phyloP scores from a whole-genome alignment of 2,797 vertebrate genomes.

The Pipistrellus pygmaeus region DNA sequence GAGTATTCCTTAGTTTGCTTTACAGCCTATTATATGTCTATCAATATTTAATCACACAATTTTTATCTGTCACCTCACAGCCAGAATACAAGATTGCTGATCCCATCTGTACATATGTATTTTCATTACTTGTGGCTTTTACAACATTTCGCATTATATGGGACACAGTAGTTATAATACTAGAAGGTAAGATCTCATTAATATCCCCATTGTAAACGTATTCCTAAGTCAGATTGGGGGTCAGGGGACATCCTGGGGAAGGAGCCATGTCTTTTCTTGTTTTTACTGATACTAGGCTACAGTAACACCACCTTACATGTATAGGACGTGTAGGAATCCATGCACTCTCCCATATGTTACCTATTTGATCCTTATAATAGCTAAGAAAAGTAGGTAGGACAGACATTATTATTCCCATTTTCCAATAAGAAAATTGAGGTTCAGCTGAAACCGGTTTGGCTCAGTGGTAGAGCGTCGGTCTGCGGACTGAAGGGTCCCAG shows the following conservation, averaged over 20 bases:
- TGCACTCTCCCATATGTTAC: neutral
- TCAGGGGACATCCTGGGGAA: neutral
- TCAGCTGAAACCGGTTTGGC: too few relatives aligned
- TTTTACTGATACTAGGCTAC: neutral
- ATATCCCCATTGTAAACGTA: neutral
- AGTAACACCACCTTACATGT: neutral
- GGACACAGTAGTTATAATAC: conserved; percentile 95
- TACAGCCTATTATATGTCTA: neutral
- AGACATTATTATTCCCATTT: neutral
- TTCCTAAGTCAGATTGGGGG: neutral
- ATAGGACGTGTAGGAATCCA: neutral
- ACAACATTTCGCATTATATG: conserved; percentile 96
- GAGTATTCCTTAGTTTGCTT: neutral
- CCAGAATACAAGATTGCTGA: conserved; percentile 98
- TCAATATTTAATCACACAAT: conserved; percentile 43
- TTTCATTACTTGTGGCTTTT: conserved; percentile 96
- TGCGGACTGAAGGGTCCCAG: too few relatives aligned
- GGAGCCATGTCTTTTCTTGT: neutral
- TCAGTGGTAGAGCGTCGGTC: too few relatives aligned
- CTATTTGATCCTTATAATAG: neutral
- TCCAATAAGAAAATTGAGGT: neutral
- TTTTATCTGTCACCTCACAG: conserved; percentile 87
- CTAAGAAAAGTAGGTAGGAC: neutral
- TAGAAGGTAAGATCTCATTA: conserved; percentile 92
- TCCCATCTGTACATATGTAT: conserved; percentile 97